Base-by-base conservation (phyloP, 2,888 invertebrate genomes). In the Apodemia mormo region DNA sequence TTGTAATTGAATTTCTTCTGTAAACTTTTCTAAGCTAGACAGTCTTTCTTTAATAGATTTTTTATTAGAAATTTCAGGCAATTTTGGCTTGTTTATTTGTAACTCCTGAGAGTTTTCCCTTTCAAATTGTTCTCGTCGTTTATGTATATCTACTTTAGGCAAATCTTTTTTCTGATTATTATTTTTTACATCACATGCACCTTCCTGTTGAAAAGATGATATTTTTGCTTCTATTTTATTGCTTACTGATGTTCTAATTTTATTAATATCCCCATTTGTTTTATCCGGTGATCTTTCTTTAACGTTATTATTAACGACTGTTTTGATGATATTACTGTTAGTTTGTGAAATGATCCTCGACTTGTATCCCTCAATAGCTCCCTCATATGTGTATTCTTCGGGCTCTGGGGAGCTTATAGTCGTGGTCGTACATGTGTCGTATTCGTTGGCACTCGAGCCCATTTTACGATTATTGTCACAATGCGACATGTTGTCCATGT, bases 331-430 rank as follows among this genome's bases (percentile, higher is more conserved):
- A 73, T 82, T 89, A 76, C 92, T 89, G 80, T 89, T 91, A 45
- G 94, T 94, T 79, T 94, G 93, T 56, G 95, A 95, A 78, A 96
- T 95, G 66, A 96, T 96, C 77, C 97, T 94, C 68, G 96, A 96
- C 78, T 97, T 96, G 87, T 97, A 97, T 77, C 96, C 96, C 82
- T 97, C 96, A 78, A 97, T 97, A 78, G 97, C 97, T 78, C 97
- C 96, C 87, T 97, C 97, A 85, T 97, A 97, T 0, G 97, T 97
- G 86, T 97, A 97, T 85, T 97, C 97, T 80, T 96, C 95, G 49
- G 95, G 95, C 85, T 96, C 95, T 1, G 96, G 95, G 65, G 96
- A 95, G 82, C 95, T 95, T 76, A 95, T 94, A 64, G 95, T 95
- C 76, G 95, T 95, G 70, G 95, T 95, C 78, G 95, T 96, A 76